Conservation (phyloP, 2,113 vertebrate species). For the Merops nubicus region DNA sequence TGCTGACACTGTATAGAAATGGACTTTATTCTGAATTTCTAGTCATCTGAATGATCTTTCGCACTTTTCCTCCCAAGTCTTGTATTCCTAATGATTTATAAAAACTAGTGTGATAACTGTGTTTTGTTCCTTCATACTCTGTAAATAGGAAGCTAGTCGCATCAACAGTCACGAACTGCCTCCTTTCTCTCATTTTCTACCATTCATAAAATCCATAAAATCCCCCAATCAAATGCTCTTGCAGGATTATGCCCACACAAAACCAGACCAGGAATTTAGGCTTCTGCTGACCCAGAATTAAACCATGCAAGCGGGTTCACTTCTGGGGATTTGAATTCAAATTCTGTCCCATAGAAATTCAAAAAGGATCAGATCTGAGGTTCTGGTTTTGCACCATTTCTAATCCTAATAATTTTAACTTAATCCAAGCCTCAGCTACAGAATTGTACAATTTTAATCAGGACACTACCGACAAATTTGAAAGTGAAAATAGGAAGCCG, state of each 20-base stretch:
- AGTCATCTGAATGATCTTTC: background rate
- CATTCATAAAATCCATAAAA: conserved; percentile 36
- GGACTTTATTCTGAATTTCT: background rate
- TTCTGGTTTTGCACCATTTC: conserved; percentile 14
- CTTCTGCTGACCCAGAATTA: conserved; percentile 42
- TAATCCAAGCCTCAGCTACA: conserved; percentile 6
- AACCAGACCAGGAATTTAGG: background rate
- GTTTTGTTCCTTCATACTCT: background rate
- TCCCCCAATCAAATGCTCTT: background rate
- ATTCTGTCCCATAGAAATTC: conserved; percentile 4
- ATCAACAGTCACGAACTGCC: background rate
- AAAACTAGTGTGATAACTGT: background rate
- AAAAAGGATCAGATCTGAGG: conserved; percentile 21
- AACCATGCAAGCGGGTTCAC: background rate
- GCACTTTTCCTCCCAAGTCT: background rate
- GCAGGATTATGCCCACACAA: conserved; percentile 25
- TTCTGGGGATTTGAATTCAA: conserved; percentile 39
- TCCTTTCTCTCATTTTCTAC: conserved; percentile 7
- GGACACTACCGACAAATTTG: background rate
- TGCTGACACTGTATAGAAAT: background rate
- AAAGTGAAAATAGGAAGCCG: conserved; percentile 20
- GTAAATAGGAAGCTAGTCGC: background rate
- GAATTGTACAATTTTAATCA: conserved; percentile 8
- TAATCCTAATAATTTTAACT: conserved; percentile 39
- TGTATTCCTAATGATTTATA: background rate